Base-by-base conservation (phyloP, 2,888 invertebrate species). In the Lymantria monacha region DNA sequence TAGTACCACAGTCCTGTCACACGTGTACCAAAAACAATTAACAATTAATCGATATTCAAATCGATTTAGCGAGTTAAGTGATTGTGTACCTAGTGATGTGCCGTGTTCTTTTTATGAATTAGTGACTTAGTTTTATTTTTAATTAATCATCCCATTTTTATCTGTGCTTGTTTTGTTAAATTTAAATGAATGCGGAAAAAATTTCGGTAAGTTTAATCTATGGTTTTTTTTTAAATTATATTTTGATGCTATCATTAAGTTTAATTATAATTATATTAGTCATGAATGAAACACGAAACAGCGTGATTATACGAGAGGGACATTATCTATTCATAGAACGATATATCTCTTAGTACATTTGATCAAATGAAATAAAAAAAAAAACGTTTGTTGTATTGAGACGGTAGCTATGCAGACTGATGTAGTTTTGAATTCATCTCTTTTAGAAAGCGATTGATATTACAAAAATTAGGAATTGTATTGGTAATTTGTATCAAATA, bases 311-410 rank as follows among this genome's bases (percentile, higher is more conserved):
- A 48, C 56, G 55, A 57, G 48, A 50, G 64, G 57, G 65, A 69
- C 69, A 58, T 41, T 46, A 57, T 63, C 69, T 69, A 69, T 66
- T 71, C 69, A 70, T 70, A 70, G 70, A 65, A 60, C 63, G 59
- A 63, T 66, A 57, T 50, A 65, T 67, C 53, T 55, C 53, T 55
- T 61, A 44, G 67, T 65, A 65, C 59, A 59, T 66, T 65, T 53
- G 65, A 70, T 69, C 58, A 54, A 55, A 61, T 63, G 65, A 70
- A 70, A 66, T 61, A 66, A 69, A 70, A 67, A 64, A 59, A 66
- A 69, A 70, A 67, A 64, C 57, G 22, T 22, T 22, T 22, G 22
- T 22, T 22, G 22, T 22, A 22, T 22, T 22, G 22, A 22, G 22
- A 22, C 22, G 22, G 22, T 22, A 22, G 22, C 22, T 22, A 22